Evolutionary conservation across 2,113 vertebrate genomes (phyloP), one percentile per base, ranked within the genome.

Genomic region (Etheostoma cragini): DNA sequence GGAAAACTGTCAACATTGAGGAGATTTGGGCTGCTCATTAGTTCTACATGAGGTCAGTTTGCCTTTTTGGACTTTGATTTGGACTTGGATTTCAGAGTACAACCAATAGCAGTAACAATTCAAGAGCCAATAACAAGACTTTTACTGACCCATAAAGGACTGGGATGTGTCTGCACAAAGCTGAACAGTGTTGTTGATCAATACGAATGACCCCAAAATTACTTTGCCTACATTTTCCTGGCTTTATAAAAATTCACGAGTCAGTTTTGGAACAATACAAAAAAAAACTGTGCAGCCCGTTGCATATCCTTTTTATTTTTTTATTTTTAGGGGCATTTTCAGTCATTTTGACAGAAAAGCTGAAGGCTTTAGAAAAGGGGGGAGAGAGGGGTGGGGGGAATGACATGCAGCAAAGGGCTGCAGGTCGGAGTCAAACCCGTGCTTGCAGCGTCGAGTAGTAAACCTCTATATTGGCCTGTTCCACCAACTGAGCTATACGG

Each of bases 141-240:
- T 87, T 76, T 72, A 81, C 60, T 35, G 86, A 66, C 60, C 72
- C 76, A 75, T 80, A 65, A 67, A 70, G 8, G 63, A 42, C 14
- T 15, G 14, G 8, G n/a, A 77, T 56, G 60, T 56, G 75, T 62
- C 63, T 52, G 30, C 63, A 30, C 61, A 42, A 68, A 42, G 74
- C 71, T 21, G 4, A 75, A 21, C 2, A 1, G n/a, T 38, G 68
- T 21, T 54, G 58, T 4, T 58, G 45, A 80, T 81, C 67, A 45
- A 68, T 57, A 74, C 24, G 24, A 66, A 83, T 12, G 35, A 75
- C 57, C 67, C 46, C 6, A 22, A 68, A 24, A 76, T 53, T 22
- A 26, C 50, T 76, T 73, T 53, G 22, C 47, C 46, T 22, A 45
- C 21, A 24, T 42, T 47, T 42, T 77, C 30, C 16, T 56, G 42